These are phyloP conservation scores for Dicycla oo DNA, from an alignment of 2,888 invertebrate species.

Conservation along the genomic window DNA sequence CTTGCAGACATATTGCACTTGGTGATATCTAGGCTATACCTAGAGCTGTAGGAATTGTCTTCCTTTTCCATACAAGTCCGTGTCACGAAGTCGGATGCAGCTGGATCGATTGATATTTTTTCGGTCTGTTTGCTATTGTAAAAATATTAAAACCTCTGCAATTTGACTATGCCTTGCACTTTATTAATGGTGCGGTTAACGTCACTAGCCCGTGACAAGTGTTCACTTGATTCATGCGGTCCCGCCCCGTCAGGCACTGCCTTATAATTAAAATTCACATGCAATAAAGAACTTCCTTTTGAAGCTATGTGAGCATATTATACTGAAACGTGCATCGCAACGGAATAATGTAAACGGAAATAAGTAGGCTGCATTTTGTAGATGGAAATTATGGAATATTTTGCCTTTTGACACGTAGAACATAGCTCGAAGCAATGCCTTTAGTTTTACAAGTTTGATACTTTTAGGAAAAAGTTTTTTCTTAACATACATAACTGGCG, in stretches of 20 bases:
- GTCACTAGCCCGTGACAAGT: constrained; percentile 48
- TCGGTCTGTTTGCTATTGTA: neutral
- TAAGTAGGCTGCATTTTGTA: constrained; percentile 31
- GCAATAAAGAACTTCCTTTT: constrained; percentile 69
- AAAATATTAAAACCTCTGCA: neutral
- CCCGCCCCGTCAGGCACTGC: constrained; percentile 66
- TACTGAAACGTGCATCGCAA: constrained; percentile 24
- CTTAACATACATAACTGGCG: neutral
- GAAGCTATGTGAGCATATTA: constrained; percentile 40
- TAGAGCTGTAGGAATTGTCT: no score
- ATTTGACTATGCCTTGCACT: neutral
- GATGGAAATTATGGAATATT: constrained; percentile 14
- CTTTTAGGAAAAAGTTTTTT: neutral
- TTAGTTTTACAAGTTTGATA: neutral
- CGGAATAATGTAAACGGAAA: constrained; percentile 32
- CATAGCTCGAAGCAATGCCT: neutral
- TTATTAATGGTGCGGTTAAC: constrained; percentile 14
- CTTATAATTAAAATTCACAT: constrained; percentile 74
- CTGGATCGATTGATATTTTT: neutral
- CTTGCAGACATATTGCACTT: neutral
- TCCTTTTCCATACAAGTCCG: neutral
- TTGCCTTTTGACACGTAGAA: neutral
- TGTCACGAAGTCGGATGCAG: neutral
- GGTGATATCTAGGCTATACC: neutral
- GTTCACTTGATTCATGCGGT: constrained; percentile 48